Conservation (phyloP, 30 jellyfish, hydroid and myxozoan species). For the Turritopsis dohrnii region DNA sequence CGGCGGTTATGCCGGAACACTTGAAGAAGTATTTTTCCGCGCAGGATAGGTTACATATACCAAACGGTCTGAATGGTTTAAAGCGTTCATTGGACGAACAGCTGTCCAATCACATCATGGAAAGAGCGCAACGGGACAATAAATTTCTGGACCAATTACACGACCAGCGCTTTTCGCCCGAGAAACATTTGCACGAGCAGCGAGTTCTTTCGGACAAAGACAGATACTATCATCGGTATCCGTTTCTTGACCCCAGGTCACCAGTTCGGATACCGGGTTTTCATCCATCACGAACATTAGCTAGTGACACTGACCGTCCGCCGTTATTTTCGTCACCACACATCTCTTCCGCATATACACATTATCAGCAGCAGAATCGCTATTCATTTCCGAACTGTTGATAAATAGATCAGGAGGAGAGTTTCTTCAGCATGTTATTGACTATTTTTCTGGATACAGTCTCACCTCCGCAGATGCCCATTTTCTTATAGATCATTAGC, state of each 20-base stretch:
- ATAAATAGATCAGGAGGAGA: not conserved
- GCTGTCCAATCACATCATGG: constrained; percentile 9
- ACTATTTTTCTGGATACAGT: not conserved
- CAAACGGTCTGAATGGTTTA: constrained; percentile 20
- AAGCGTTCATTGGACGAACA: constrained; percentile 39
- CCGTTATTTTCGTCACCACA: not conserved
- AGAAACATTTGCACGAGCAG: constrained; percentile 10
- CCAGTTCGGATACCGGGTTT: not conserved
- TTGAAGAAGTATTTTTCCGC: constrained; percentile 2
- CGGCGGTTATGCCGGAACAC: not conserved
- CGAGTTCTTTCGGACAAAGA: constrained; percentile 13
- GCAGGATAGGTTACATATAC: constrained; percentile 32
- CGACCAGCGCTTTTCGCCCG: not conserved
- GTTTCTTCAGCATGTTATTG: not conserved
- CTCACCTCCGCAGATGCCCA: not conserved
- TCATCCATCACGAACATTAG: constrained; percentile 9
- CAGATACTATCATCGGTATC: constrained; percentile 4
- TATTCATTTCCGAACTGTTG: not conserved
- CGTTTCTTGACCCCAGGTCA: constrained; percentile 16
- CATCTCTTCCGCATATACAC: not conserved
- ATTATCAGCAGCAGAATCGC: not conserved
- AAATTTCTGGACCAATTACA: constrained; percentile 7
- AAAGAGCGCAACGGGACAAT: constrained; percentile 9
- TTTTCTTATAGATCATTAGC: not conserved
- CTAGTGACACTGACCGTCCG: not conserved